Evolutionary conservation across 2,888 invertebrate genomes (phyloP).

Genomic region (Eupithecia pulchellata): DNA sequence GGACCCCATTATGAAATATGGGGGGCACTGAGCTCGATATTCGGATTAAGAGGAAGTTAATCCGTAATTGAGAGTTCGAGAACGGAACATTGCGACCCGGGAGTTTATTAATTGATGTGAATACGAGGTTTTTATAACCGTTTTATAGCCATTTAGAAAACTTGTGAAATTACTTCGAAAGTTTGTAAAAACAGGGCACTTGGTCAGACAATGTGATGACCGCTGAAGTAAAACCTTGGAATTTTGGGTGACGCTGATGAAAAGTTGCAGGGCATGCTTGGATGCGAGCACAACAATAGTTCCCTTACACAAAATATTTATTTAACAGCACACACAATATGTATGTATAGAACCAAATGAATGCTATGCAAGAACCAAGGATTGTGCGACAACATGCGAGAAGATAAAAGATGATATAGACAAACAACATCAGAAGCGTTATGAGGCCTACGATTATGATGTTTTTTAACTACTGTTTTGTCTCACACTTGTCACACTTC

Average conservation of each 20-base stretch:
- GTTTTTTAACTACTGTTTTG: neutral
- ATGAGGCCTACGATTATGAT: no score
- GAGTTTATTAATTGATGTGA: constrained; percentile 43
- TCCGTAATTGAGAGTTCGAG: constrained; percentile 65
- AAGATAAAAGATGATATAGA: no score
- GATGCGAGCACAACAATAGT: no score
- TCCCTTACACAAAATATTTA: no score
- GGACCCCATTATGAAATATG: constrained; percentile 73
- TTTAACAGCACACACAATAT: no score
- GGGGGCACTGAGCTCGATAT: constrained; percentile 67
- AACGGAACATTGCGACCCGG: constrained; percentile 63
- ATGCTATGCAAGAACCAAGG: no score
- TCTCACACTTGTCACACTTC: neutral
- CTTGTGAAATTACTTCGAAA: neutral
- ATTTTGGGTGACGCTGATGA: no score
- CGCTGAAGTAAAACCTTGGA: neutral
- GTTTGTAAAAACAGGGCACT: constrained; percentile 6
- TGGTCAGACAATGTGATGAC: neutral
- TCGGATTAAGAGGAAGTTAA: constrained; percentile 69
- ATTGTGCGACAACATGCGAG: no score
- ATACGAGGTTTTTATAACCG: constrained; percentile 20
- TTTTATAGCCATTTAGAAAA: neutral
- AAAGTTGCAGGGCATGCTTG: no score
- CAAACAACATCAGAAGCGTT: no score
- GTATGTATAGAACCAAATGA: no score